These are phyloP conservation scores for Andrena cerasifolii DNA, from an alignment of 1,140 invertebrate species.

Conservation along the genomic window DNA sequence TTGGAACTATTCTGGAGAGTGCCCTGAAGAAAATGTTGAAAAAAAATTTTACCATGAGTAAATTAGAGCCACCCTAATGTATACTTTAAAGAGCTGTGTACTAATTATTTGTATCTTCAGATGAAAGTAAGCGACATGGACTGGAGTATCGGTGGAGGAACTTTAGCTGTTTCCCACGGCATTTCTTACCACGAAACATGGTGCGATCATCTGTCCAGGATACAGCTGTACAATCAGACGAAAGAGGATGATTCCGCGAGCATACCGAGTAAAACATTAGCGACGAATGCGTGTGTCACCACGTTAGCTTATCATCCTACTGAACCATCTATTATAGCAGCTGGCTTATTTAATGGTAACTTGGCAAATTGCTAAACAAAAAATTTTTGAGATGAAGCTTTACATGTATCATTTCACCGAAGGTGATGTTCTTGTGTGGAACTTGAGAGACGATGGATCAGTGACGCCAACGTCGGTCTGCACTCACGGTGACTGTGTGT, in stretches of 20 bases:
- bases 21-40: too few relatives aligned
- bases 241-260: constrained; percentile 71
- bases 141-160: constrained; percentile 80
- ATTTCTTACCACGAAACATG: constrained; percentile 75
- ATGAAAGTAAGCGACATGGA: constrained; percentile 76
- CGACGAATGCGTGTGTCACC: constrained; percentile 77
- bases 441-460: constrained; percentile 76
- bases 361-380: constrained; percentile 11
- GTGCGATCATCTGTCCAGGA: constrained; percentile 78
- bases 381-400: neutral
- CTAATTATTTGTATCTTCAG: constrained; percentile 63
- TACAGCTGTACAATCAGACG: constrained; percentile 77
- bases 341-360: constrained; percentile 79
- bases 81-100: neutral
- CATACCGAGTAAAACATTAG: constrained; percentile 70
- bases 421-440: constrained; percentile 81
- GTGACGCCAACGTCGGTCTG: constrained; percentile 72
- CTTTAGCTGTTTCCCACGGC: constrained; percentile 74
- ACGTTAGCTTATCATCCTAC: constrained; percentile 77
- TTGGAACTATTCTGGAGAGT: too few relatives aligned
- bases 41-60: too few relatives aligned
- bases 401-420: constrained; percentile 21
- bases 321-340: constrained; percentile 79
- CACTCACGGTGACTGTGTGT: constrained; percentile 75
- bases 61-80: too few relatives aligned